These are phyloP conservation scores for Bucorvus abyssinicus DNA, from an alignment of 2,797 vertebrate genomes.

Conservation along the genomic window DNA sequence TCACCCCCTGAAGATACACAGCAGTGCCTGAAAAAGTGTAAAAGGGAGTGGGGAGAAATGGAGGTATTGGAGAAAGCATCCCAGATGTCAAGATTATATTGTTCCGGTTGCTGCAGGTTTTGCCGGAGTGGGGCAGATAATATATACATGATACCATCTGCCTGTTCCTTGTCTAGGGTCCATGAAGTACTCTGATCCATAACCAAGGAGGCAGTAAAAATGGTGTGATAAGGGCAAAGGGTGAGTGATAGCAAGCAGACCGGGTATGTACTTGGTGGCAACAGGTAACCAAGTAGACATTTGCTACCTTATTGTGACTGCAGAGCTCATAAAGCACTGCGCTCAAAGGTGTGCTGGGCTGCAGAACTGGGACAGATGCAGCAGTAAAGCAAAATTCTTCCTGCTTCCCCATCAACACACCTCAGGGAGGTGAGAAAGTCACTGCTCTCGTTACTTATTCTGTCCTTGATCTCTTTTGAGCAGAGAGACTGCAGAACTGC, in stretches of 20 bases:
- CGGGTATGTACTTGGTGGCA: background rate
- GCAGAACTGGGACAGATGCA: background rate
- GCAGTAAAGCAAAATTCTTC: background rate
- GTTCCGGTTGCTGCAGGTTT: background rate
- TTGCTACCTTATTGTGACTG: background rate
- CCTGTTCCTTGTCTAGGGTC: background rate
- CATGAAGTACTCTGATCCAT: background rate
- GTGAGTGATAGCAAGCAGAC: background rate
- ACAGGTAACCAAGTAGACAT: background rate
- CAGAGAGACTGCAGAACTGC: background rate
- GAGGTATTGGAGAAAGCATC: background rate
- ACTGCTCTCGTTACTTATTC: background rate
- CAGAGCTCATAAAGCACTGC: background rate
- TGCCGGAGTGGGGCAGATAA: background rate
- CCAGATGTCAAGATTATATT: background rate
- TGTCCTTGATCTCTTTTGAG: background rate
- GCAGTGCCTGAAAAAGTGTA: background rate
- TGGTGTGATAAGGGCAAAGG: background rate
- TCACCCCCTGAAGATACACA: background rate
- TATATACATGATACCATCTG: background rate
- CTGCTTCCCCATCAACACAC: background rate
- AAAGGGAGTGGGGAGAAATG: background rate
- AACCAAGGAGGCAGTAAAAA: background rate
- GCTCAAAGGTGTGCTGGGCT: background rate
- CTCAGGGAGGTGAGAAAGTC: background rate